Conservation (phyloP, 1,140 invertebrate genomes). For the Lepeophtheirus salmonis region DNA sequence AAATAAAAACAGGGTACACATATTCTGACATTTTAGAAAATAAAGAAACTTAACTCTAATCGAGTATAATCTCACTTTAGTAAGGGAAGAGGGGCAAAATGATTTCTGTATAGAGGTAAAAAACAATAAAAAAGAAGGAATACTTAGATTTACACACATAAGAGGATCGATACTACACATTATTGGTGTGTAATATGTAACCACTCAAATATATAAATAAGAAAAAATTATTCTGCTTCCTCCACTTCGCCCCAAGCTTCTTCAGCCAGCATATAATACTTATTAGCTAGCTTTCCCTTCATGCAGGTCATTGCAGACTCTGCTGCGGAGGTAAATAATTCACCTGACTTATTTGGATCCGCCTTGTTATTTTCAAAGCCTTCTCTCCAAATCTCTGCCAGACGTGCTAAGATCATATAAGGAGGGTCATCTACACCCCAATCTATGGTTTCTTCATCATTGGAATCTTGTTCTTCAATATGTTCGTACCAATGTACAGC, state of each 20-base stretch:
- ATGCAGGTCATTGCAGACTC: constrained; percentile 35
- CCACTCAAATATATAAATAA: too few relatives aligned
- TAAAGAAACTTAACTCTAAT: too few relatives aligned
- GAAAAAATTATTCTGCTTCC: too few relatives aligned
- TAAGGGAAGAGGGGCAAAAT: too few relatives aligned
- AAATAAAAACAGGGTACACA: too few relatives aligned
- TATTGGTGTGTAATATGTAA: too few relatives aligned
- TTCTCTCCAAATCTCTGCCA: constrained; percentile 32
- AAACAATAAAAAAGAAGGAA: too few relatives aligned
- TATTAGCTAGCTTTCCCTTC: constrained; percentile 37
- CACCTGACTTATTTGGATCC: constrained; percentile 33
- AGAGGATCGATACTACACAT: too few relatives aligned
- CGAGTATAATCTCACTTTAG: too few relatives aligned
- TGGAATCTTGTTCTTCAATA: constrained; percentile 28
- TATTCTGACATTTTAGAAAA: too few relatives aligned
- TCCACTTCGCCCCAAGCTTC: constrained; percentile 26
- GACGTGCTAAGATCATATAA: constrained; percentile 31
- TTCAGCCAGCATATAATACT: constrained; percentile 36
- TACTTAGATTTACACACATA: too few relatives aligned
- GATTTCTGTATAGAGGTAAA: too few relatives aligned
- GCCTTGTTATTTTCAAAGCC: constrained; percentile 32
- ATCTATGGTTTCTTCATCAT: constrained; percentile 32
- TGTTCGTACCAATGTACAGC: constrained; percentile 32
- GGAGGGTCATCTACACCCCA: constrained; percentile 28
- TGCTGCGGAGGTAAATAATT: constrained; percentile 35